Base-by-base conservation (phyloP, 2,888 invertebrate species). In the Scrobipalpa costella region DNA sequence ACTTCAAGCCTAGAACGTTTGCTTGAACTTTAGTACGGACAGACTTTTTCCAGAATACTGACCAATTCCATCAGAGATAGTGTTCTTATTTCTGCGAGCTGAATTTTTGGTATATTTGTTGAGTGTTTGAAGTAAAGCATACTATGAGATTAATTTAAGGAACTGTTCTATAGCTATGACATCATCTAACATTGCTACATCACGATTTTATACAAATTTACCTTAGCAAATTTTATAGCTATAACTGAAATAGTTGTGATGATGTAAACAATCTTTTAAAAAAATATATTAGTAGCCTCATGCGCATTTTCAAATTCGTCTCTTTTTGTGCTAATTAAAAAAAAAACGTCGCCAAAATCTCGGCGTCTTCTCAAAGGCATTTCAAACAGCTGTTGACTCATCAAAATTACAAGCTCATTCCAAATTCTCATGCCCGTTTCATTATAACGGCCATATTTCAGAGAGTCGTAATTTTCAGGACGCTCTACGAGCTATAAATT, bases 401-500 rank as follows among this genome's bases (percentile, higher is more conserved):
- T 59, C n/a, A 44, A 44, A 27, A 27, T 59, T 38, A 21, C 59
- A 59, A 59, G 44, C 36, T 58, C 40, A 59, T 21, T 40, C n/a
- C 59, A 33, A 44, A 21, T 13, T 59, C 21, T 44, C 40, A 44
- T 27, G 59, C 7, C 59, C 27, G 13, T 13, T 15, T 60, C 60
- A 60, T 60, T 34, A 60, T 15, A 49, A 27, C 59, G 21, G 49
- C 60, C 15, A 34, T 49, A 60, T 60, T 60, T 47, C 60, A 49
- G 34, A 33, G 44, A 38, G n/a, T 36, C 38, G 21, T 38, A 58
- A 58, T 36, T 40, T 58, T 19, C 33, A 61, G 44, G 50, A 50
- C 13, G 55, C 57, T 72, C 71, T 69, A 73, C 67, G 61, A 65
- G 34, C 65, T 61, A 67, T 73, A 71, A 73, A 70, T 71, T 69